Conservation (phyloP, 2,113 vertebrate species). For the Alethe castanea region DNA sequence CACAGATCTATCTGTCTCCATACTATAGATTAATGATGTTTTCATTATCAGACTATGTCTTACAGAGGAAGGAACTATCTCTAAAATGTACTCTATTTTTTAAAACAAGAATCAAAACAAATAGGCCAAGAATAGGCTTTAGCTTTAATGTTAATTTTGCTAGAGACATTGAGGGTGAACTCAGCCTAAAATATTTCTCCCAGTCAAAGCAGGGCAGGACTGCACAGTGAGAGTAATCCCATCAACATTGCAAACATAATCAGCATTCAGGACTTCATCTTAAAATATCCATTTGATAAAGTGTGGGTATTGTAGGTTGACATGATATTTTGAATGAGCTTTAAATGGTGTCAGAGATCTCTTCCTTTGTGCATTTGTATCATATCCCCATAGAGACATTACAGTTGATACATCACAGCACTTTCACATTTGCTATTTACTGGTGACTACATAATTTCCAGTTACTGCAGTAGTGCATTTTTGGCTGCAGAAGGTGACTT, state of each 20-base stretch:
- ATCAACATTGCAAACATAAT: background rate
- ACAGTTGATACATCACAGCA: background rate
- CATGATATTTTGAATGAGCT: background rate
- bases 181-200: background rate
- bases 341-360: conserved; percentile 5
- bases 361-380: background rate
- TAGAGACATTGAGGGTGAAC: background rate
- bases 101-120: background rate
- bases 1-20: conserved; percentile 70
- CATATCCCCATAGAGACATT: background rate
- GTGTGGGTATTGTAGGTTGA: background rate
- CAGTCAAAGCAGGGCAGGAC: background rate
- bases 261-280: background rate
- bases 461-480: background rate
- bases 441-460: background rate
- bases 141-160: background rate
- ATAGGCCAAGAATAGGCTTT: background rate
- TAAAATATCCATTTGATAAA: conserved; percentile 9
- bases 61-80: conserved; percentile 9
- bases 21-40: conserved; percentile 68
- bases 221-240: background rate
- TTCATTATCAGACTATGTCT: conserved; percentile 62
- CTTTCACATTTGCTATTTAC: background rate
- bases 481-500: background rate
- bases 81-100: conserved; percentile 21